Evolutionary conservation across 35 echinoderm and acorn worm species (phyloP), one percentile per base, ranked within the genome.

Genomic region (Holothuria glaberrima): DNA sequence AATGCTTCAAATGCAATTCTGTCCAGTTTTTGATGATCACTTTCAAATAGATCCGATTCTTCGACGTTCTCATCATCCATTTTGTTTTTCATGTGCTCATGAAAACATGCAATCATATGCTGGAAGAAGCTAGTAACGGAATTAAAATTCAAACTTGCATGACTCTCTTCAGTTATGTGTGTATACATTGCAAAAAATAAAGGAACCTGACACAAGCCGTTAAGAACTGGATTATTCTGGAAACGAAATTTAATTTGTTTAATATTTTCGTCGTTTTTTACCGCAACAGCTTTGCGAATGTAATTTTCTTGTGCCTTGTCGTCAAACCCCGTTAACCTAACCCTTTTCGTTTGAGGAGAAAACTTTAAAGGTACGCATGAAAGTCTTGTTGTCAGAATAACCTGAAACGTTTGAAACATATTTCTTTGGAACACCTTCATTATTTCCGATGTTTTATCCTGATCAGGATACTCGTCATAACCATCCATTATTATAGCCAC

Each of bases 401-500:
- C 61, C 20, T 28, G 19, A 17, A 21, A 65, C 17, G 19, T 65
- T 28, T 65, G 61, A 65, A 65, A 65, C 61, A 65, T 65, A 65
- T 65, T 28, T 28, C 19, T 65, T 17, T 65, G 3, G 5, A 65
- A 65, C 6, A 65, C 17, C 6, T 65, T 65, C 20, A 65, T n/a
- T n/a, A 65, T 65, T 3, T 65, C 61, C 3, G 61, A 65, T n/a
- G 19, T 4, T 5, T 28, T 65, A 21, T 65, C 61, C 17, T 17
- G 4, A 75, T 75, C 71, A 75, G 71, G 71, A 21, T 75, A 75
- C 30, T 75, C 71, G 30, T 75, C 71, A 75, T 75, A 75, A 5
- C 71, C 71, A 36, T 75, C 71, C 20, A 75, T 10, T 20, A 75
- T 36, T 32, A 75, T 45, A 20, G 10, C 6, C 9, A 29, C 20